A percentile compares a stretch with the other conserved stretches of the same genome.
Conservation (phyloP, 2,888 invertebrate genomes). For the Teinopalpus imperialis region DNA sequence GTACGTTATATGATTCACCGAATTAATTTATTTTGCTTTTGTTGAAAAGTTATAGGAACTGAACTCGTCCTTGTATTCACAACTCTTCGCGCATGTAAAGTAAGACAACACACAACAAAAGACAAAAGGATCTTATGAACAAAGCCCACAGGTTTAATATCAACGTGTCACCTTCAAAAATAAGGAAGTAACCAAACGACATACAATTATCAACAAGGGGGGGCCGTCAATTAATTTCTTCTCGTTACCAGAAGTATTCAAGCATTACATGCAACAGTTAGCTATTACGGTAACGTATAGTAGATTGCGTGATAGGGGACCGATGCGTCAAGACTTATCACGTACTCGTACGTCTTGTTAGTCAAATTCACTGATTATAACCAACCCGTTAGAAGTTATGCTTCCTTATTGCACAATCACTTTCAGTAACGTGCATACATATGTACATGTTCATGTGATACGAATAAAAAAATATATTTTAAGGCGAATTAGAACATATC, state of each 20-base stretch:
- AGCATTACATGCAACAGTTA: conserved; percentile 59
- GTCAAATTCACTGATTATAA: conserved; percentile 20
- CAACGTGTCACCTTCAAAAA: conserved; percentile 24
- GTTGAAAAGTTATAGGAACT: too few relatives aligned
- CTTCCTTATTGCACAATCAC: conserved; percentile 46
- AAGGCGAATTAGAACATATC: conserved; percentile 22
- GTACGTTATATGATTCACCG: too few relatives aligned
- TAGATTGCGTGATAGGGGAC: conserved; percentile 52
- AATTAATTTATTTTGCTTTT: too few relatives aligned
- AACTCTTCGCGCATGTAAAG: conserved; percentile 44
- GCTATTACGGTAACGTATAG: conserved; percentile 54
- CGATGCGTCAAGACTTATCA: conserved; percentile 41
- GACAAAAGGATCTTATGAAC: conserved; percentile 20
- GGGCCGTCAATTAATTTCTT: conserved; percentile 13
- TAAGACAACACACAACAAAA: conserved; percentile 28
- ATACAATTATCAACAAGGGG: background rate
- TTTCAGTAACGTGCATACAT: conserved; percentile 19
- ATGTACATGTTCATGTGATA: too few relatives aligned
- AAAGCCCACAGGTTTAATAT: conserved; percentile 21
- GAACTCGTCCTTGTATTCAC: conserved; percentile 24
- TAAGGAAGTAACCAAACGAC: conserved; percentile 13
- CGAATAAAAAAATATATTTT: too few relatives aligned
- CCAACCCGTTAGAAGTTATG: conserved; percentile 25
- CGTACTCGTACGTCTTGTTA: conserved; percentile 32
- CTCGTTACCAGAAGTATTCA: conserved; percentile 43